Percentiles rank a stretch among this genome's conserved stretches.
Conservation (phyloP, 2,888 invertebrate genomes). For the Gasteruption jaculator region DNA sequence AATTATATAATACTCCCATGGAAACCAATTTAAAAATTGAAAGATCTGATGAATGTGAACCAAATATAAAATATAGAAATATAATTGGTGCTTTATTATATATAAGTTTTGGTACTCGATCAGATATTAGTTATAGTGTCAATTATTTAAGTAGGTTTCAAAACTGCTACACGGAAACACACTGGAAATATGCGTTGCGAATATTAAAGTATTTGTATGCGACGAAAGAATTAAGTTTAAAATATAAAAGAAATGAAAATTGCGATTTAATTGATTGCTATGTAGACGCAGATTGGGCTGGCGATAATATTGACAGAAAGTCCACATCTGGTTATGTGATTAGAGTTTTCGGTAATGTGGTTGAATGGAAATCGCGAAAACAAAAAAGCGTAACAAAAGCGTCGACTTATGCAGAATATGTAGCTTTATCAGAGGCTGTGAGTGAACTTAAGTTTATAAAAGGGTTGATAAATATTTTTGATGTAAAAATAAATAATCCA, state of each 20-base stretch:
- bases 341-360: conserved; percentile 35
- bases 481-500: not conserved
- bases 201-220: conserved; percentile 19
- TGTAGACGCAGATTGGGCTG: conserved; percentile 21
- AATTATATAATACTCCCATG: no score
- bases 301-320: conserved; percentile 17
- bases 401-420: conserved; percentile 31
- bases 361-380: conserved; percentile 16
- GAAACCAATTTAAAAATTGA: no score
- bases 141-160: conserved; percentile 22
- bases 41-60: not conserved
- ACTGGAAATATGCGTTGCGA: conserved; percentile 19
- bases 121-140: conserved; percentile 17
- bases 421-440: conserved; percentile 30
- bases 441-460: conserved; percentile 20
- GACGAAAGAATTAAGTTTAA: conserved; percentile 19
- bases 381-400: conserved; percentile 12
- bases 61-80: conserved; percentile 18
- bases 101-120: conserved; percentile 16
- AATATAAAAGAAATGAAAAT: conserved; percentile 8
- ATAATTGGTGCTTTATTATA: conserved; percentile 20
- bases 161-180: conserved; percentile 14
- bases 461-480: not conserved
- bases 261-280: conserved; percentile 16
- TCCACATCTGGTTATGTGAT: conserved; percentile 34